phyloP scores from a whole-genome alignment of 2,113 vertebrate species.

The Solenodon paradoxus region DNA sequence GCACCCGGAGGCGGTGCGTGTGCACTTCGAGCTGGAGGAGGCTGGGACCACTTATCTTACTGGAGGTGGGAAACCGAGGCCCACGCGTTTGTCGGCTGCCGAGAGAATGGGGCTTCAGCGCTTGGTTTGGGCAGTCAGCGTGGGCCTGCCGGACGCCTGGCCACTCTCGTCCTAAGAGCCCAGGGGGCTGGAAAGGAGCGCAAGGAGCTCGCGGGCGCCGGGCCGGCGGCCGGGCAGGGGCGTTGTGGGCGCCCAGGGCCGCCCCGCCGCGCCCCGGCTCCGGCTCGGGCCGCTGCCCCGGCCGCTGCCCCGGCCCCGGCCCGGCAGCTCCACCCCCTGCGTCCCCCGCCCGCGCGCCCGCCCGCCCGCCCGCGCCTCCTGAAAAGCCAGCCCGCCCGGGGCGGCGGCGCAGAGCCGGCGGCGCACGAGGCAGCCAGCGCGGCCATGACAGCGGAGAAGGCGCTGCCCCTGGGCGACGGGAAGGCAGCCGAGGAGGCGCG shows the following conservation, averaged over 20 bases:
- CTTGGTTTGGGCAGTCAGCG: no score
- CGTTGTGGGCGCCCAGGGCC: not conserved
- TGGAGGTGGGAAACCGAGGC: not conserved
- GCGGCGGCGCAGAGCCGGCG: constrained; percentile 45
- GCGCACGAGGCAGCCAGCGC: constrained; percentile 83
- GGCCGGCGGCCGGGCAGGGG: not conserved
- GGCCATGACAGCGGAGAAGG: constrained; percentile 98
- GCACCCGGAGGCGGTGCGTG: not conserved
- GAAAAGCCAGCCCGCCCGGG: constrained; percentile 54
- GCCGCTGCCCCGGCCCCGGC: not conserved
- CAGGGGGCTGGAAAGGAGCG: not conserved
- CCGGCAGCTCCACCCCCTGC: constrained; percentile 63
- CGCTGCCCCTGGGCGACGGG: constrained; percentile 94
- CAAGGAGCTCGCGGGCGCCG: not conserved
- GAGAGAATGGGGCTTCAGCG: not conserved
- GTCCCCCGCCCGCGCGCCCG: constrained; percentile 45
- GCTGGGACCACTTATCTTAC: not conserved
- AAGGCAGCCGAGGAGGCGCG: constrained; percentile 94
- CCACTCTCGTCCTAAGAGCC: not conserved
- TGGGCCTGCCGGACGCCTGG: not conserved
- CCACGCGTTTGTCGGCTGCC: not conserved
- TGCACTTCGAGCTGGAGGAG: not conserved
- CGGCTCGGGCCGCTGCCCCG: not conserved
- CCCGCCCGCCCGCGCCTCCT: constrained; percentile 52
- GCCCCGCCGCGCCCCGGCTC: not conserved